Conservation (phyloP, 2,113 vertebrate species). For the Oryzias curvinotus region DNA sequence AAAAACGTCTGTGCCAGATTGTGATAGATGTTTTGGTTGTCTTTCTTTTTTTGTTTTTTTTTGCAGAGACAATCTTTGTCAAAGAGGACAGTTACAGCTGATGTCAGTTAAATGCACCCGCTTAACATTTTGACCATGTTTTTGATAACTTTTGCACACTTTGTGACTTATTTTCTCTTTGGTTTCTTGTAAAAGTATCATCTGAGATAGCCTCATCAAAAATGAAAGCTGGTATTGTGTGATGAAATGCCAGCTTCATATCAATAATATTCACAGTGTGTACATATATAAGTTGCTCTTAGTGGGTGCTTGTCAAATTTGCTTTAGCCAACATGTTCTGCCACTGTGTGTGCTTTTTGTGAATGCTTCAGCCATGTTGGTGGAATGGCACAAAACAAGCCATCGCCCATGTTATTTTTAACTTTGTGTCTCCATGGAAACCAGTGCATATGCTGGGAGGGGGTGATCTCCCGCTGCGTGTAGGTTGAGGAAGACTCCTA, state of each 20-base stretch:
- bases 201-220: constrained; percentile 9
- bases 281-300: constrained; percentile 13
- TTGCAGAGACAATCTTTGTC: too few relatives aligned
- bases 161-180: too few relatives aligned
- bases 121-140: too few relatives aligned
- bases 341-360: constrained; percentile 23
- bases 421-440: constrained; percentile 77
- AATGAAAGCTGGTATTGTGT: constrained; percentile 22
- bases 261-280: constrained; percentile 16
- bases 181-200: neutral
- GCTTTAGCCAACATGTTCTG: constrained; percentile 1
- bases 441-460: constrained; percentile 58
- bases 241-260: constrained; percentile 28
- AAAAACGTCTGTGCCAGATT: too few relatives aligned
- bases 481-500: constrained; percentile 51
- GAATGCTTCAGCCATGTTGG: constrained; percentile 63
- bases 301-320: constrained; percentile 26
- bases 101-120: too few relatives aligned
- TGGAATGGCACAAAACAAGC: constrained; percentile 71
- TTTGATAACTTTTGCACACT: too few relatives aligned
- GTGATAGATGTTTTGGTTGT: too few relatives aligned
- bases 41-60: too few relatives aligned
- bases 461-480: constrained; percentile 63
- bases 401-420: constrained; percentile 78
- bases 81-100: too few relatives aligned